Evolutionary conservation across 1,140 invertebrate species (phyloP).

Genomic region (Sesamia nonagrioides): DNA sequence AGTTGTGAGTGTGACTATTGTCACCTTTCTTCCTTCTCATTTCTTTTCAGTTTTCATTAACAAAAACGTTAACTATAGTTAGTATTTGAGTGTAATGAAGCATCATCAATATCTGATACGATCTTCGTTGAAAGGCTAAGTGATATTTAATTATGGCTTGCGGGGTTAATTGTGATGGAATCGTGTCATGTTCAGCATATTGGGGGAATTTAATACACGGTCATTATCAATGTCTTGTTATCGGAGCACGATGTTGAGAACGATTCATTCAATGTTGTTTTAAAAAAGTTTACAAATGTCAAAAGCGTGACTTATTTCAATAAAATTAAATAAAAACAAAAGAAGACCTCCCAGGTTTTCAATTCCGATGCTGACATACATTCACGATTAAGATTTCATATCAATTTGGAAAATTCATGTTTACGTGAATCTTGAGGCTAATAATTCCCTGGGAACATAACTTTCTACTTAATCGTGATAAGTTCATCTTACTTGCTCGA

Average conservation of each 20-base stretch:
- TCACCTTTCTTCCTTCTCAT: not conserved
- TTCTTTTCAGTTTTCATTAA: not conserved
- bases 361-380: not conserved
- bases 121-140: constrained; percentile 32
- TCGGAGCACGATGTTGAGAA: not conserved
- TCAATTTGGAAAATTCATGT: constrained; percentile 29
- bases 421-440: constrained; percentile 1
- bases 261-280: not conserved
- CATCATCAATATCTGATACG: constrained; percentile 18
- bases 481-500: constrained; percentile 11
- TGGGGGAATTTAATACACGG: constrained; percentile 7
- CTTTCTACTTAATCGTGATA: constrained; percentile 44
- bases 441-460: constrained; percentile 24
- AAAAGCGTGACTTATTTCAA: not conserved
- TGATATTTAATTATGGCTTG: constrained; percentile 34
- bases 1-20: not conserved
- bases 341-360: constrained; percentile 17
- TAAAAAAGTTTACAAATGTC: not conserved
- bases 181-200: constrained; percentile 29
- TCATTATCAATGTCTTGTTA: constrained; percentile 2
- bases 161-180: constrained; percentile 27
- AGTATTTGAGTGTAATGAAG: constrained; percentile 12
- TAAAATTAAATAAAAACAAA: not conserved
- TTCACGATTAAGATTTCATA: constrained; percentile 17
- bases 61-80: not conserved